Percentiles rank a stretch among this genome's conserved stretches.
phyloP scores from a whole-genome alignment of 2,113 vertebrate genomes.

The Gobiocypris rarus region DNA sequence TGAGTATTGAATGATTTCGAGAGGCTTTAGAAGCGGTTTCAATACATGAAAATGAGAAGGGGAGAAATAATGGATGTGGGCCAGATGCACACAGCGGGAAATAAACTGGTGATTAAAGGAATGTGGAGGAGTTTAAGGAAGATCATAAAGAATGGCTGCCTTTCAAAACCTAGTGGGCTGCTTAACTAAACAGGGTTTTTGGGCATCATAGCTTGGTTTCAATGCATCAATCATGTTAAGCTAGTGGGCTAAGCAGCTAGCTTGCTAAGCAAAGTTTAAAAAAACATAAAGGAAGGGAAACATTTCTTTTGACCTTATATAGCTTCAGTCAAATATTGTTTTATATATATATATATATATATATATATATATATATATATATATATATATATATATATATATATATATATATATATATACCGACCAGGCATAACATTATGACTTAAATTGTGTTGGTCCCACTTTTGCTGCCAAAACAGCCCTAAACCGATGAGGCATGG shows the following conservation, averaged over 20 bases:
- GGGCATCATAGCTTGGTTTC: neutral
- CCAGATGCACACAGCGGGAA: constrained; percentile 11
- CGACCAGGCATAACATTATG: too few relatives aligned
- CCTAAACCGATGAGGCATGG: too few relatives aligned
- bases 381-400: too few relatives aligned
- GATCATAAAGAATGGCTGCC: neutral
- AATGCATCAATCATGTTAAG: neutral
- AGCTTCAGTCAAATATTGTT: too few relatives aligned
- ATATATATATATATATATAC: too few relatives aligned
- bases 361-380: too few relatives aligned
- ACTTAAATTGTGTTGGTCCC: too few relatives aligned
- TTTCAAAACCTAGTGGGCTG: neutral
- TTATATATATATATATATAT: too few relatives aligned
- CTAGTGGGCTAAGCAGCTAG: neutral
- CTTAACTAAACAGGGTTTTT: neutral
- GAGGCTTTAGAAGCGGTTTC: constrained; percentile 8
- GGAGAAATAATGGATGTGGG: constrained; percentile 16
- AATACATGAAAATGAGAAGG: constrained; percentile 15
- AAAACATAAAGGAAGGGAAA: neutral
- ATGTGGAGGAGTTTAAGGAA: constrained; percentile 7
- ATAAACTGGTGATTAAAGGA: constrained; percentile 23
- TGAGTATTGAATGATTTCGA: constrained; percentile 5
- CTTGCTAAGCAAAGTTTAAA: neutral
- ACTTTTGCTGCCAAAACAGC: too few relatives aligned
- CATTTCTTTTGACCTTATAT: too few relatives aligned